Conservation (phyloP, 2,888 invertebrate genomes). For the Pyralis farinalis region DNA sequence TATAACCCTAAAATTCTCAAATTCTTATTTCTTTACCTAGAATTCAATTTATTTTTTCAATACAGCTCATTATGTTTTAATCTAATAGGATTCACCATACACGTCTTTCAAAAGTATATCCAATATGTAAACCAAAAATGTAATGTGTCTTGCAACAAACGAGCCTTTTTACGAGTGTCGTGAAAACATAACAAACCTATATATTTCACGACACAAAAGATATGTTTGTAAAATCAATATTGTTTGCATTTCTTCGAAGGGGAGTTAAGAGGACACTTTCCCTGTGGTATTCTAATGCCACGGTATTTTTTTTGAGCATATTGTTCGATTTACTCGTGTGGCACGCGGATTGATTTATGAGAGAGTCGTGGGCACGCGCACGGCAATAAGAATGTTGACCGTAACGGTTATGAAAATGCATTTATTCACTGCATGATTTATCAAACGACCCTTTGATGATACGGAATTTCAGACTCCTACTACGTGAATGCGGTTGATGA, state of each 20-base stretch:
- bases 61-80: too few species aligned
- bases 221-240: slow-evolving; percentile 19
- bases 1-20: too few species aligned
- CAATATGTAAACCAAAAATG: too few species aligned
- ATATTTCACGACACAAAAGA: slow-evolving; percentile 13
- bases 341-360: slow-evolving; percentile 49
- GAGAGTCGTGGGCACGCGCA: neutral
- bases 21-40: too few species aligned
- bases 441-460: neutral
- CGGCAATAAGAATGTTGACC: neutral
- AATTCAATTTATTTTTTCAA: too few species aligned
- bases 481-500: neutral
- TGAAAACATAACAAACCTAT: slow-evolving; percentile 8
- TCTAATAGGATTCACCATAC: too few species aligned
- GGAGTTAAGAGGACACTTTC: slow-evolving; percentile 8
- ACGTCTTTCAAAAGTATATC: too few species aligned
- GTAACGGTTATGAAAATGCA: neutral
- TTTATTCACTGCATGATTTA: neutral
- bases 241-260: slow-evolving; percentile 14
- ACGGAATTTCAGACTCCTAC: neutral
- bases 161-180: too few species aligned
- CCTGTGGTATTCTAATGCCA: slow-evolving; percentile 30
- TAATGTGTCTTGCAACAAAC: too few species aligned
- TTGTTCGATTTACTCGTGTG: slow-evolving; percentile 49
- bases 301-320: slow-evolving; percentile 51